Evolutionary conservation across 1,140 invertebrate species (phyloP).

Genomic region (Drosophila fuyamai): DNA sequence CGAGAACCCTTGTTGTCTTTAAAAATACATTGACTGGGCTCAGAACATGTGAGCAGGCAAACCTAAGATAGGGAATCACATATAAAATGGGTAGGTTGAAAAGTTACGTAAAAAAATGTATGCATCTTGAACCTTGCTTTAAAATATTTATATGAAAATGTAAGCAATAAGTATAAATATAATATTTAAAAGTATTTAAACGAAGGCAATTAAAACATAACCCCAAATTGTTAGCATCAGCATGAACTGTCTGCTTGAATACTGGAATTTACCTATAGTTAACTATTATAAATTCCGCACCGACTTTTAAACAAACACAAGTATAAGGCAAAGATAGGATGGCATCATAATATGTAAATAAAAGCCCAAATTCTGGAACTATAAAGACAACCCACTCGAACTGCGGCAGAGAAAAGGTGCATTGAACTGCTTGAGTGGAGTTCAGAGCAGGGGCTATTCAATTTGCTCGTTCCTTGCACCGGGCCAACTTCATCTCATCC

Average conservation of each 20-base stretch:
- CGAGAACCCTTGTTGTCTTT: constrained; percentile 55
- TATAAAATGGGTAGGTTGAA: background rate
- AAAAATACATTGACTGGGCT: constrained; percentile 69
- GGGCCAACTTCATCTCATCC: constrained; percentile 29
- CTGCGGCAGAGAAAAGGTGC: constrained; percentile 39
- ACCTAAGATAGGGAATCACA: constrained; percentile 1
- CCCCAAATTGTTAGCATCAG: too few relatives aligned
- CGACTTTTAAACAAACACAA: too few relatives aligned
- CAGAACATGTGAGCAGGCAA: constrained; percentile 9
- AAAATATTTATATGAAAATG: too few relatives aligned
- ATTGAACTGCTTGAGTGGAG: constrained; percentile 65
- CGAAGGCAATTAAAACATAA: too few relatives aligned
- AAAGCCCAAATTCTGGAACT: background rate
- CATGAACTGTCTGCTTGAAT: too few relatives aligned
- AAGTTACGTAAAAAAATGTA: background rate
- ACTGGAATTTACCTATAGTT: too few relatives aligned
- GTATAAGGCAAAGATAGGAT: too few relatives aligned
- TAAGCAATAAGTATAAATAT: too few relatives aligned
- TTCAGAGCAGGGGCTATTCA: constrained; percentile 61
- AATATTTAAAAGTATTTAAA: too few relatives aligned
- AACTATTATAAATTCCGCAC: too few relatives aligned
- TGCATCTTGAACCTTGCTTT: too few relatives aligned
- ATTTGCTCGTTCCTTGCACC: constrained; percentile 62
- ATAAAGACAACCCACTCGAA: background rate
- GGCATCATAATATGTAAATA: background rate